Base-by-base conservation (phyloP, 2,888 invertebrate genomes). In the Odontocolon sp. region DNA sequence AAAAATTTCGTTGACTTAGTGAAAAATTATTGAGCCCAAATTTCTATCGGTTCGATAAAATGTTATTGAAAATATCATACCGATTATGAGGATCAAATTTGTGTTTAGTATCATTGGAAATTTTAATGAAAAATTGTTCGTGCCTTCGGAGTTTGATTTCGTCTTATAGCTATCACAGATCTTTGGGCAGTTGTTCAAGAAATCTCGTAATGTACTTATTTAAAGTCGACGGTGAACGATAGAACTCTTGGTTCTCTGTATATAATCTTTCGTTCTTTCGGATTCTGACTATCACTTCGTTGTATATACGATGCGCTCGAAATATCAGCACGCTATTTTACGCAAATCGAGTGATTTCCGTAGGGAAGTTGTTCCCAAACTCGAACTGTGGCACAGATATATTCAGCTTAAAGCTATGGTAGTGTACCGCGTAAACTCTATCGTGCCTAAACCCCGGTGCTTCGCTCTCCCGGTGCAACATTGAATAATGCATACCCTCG, bases 401-500 rank as follows among this genome's bases (percentile, higher is more conserved):
- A 66, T 52, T 54, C 68, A 64, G 45, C 28, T 38, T 54, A 57
- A 52, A 54, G 38, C 67, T 64, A 69, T 68, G 42, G 36, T 73
- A 38, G 72, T 45, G 63, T 47, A 31, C 54, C 38, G 52, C n/a
- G 47, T 69, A 64, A 77, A 77, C 68, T 77, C 68, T 52, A 72
- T 69, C 72, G 69, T 73, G 73, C 74, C 61, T 72, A 78, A 73
- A 71, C 57, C 31, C 38, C 45, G 9, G 11, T 14, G 14, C 54
- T 56, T 59, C 54, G 38, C 52, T 31, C 23, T 50, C 57, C 36
- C 47, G 42, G 69, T 56, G 70, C 69, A 76, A 77, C 61, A 76
- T 79, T 85, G 85, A 85, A 85, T 85, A 85, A 85, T 85, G 80
- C 82, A 85, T 82, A 77, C 73, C 72, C 68, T 71, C 81, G 80